Conservation (phyloP, 2,888 invertebrate genomes). For the Drosophila nr. perissopoda region DNA sequence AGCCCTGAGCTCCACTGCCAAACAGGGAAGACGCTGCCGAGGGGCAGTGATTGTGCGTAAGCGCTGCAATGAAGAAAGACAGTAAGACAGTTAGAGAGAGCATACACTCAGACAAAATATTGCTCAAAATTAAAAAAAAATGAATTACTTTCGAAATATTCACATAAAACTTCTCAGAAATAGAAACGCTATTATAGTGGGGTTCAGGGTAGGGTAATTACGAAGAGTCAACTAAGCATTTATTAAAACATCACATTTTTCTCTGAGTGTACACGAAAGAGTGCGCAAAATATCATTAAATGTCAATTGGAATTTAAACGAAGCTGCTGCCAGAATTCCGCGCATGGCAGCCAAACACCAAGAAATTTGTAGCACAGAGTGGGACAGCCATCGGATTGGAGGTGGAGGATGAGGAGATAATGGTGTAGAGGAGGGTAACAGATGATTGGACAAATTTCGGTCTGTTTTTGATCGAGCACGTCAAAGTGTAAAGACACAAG, state of each 20-base stretch:
- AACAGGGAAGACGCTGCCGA: slow-evolving; percentile 77
- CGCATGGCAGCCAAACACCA: slow-evolving; percentile 75
- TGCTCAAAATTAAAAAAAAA: neutral
- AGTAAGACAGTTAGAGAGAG: neutral
- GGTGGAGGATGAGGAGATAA: neutral
- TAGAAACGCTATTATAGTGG: neutral
- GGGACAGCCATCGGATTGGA: neutral
- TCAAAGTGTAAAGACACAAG: slow-evolving; percentile 30
- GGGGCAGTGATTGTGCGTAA: slow-evolving; percentile 64
- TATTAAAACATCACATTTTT: neutral
- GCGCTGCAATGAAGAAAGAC: slow-evolving; percentile 48
- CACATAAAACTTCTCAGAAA: neutral
- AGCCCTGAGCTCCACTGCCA: slow-evolving; percentile 52
- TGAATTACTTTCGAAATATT: neutral
- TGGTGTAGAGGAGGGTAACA: slow-evolving; percentile 5
- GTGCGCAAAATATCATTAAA: slow-evolving; percentile 70
- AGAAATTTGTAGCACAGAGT: slow-evolving; percentile 75
- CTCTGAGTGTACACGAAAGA: slow-evolving; percentile 13
- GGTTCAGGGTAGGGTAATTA: neutral
- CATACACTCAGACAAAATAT: neutral
- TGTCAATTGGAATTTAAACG: slow-evolving; percentile 84
- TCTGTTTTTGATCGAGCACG: slow-evolving; percentile 74
- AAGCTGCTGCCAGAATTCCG: slow-evolving; percentile 83
- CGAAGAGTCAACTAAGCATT: neutral
- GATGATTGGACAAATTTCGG: slow-evolving; percentile 77